Evolutionary conservation across 2,797 vertebrate species (phyloP).

Genomic region (Setipinna tenuifilis): DNA sequence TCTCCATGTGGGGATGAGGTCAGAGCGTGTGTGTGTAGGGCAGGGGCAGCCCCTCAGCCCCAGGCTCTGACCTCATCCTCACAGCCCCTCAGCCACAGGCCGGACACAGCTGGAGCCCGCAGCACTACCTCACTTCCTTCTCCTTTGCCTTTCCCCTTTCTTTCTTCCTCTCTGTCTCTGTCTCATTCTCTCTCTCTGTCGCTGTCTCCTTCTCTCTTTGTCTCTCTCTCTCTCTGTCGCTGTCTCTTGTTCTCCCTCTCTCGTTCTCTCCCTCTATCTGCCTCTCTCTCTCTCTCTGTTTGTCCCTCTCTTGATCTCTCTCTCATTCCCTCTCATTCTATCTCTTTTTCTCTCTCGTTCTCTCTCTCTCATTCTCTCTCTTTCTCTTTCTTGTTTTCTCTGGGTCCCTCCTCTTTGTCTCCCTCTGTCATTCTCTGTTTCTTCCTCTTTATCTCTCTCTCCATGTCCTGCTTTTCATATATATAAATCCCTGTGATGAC

Average conservation of each 20-base stretch:
- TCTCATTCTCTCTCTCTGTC: neutral
- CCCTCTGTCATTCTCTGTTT: too few relatives aligned
- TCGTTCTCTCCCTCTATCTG: neutral
- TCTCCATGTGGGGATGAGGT: neutral
- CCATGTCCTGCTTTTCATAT: neutral
- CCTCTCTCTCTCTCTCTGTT: neutral
- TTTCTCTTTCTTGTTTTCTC: too few relatives aligned
- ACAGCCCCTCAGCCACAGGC: neutral
- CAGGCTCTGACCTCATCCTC: too few relatives aligned
- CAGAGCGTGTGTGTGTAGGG: neutral
- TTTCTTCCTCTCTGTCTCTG: neutral
- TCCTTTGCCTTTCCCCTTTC: neutral
- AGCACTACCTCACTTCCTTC: neutral
- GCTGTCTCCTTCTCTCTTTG: neutral
- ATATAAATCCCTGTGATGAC: neutral
- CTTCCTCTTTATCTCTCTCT: too few relatives aligned
- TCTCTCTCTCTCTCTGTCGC: neutral
- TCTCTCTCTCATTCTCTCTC: neutral
- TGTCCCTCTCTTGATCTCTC: neutral
- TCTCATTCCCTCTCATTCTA: neutral
- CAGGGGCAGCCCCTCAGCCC: too few relatives aligned
- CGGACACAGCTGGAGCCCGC: neutral
- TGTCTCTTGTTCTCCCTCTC: neutral
- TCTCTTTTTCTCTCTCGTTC: neutral
- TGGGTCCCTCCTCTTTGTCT: too few relatives aligned